Evolutionary conservation across 1,140 invertebrate genomes (phyloP).

Genomic region (Zaprionus nigranus): DNA sequence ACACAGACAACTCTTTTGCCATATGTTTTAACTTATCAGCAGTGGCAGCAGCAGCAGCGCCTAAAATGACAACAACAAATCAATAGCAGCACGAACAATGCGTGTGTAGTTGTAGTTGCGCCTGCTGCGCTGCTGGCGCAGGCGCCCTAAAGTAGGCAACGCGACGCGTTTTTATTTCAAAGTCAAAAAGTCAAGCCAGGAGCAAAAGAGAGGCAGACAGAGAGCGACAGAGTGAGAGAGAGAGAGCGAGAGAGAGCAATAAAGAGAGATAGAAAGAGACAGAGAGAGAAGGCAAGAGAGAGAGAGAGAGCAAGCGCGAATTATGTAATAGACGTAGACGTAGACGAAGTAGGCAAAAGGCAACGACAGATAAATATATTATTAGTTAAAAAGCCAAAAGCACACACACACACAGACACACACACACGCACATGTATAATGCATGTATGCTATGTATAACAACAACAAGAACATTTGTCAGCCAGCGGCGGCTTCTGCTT

Average conservation of each 20-base stretch:
- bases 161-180: slow-evolving; percentile 64
- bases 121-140: slow-evolving; percentile 48
- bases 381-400: slow-evolving; percentile 62
- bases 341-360: slow-evolving; percentile 50
- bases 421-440: not conserved
- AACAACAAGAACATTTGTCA: slow-evolving; percentile 23
- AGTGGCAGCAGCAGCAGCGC: slow-evolving; percentile 19
- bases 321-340: slow-evolving; percentile 70
- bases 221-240: slow-evolving; percentile 10
- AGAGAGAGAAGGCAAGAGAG: slow-evolving; percentile 15
- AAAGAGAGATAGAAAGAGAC: not conserved
- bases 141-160: slow-evolving; percentile 70
- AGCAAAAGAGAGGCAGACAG: not conserved
- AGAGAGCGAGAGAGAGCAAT: not conserved
- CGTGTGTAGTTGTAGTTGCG: slow-evolving; percentile 26
- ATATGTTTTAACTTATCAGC: slow-evolving; percentile 50
- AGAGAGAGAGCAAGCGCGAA: slow-evolving; percentile 23
- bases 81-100: slow-evolving; percentile 24
- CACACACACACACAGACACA: slow-evolving; percentile 25
- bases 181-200: slow-evolving; percentile 78
- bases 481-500: slow-evolving; percentile 24
- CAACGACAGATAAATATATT: slow-evolving; percentile 72
- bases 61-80: slow-evolving; percentile 50
- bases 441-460: not conserved
- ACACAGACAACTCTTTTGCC: slow-evolving; percentile 30